Conservation (phyloP, 2,113 vertebrate genomes). For the Picathartes gymnocephalus region DNA sequence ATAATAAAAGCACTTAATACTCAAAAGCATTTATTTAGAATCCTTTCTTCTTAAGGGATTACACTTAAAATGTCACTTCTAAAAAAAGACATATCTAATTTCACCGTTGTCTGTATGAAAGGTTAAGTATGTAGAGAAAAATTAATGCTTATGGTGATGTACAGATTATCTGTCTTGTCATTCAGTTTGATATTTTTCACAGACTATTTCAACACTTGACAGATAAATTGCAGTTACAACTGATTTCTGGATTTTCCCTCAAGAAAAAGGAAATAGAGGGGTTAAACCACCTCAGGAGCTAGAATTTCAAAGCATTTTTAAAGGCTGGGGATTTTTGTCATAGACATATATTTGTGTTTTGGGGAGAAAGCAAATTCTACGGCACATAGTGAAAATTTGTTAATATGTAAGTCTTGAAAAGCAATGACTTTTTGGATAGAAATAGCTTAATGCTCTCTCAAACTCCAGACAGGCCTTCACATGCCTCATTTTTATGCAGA, state of each 20-base stretch:
- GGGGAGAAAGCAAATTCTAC: neutral
- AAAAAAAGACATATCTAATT: conserved; percentile 35
- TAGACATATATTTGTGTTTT: neutral
- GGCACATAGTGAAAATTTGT: neutral
- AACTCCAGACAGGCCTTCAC: neutral
- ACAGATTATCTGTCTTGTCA: conserved; percentile 36
- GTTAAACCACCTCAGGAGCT: neutral
- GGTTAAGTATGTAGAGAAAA: conserved; percentile 24
- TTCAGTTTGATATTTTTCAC: conserved; percentile 22
- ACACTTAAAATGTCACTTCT: conserved; percentile 35
- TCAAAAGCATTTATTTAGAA: conserved; percentile 4
- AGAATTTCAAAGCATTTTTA: neutral
- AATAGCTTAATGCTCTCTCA: neutral
- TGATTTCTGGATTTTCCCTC: neutral
- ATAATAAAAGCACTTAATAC: neutral
- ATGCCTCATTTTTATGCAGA: neutral
- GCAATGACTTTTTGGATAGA: neutral
- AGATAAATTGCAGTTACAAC: conserved; percentile 25
- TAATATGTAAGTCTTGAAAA: neutral
- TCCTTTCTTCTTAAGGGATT: conserved; percentile 2
- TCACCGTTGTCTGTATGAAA: conserved; percentile 35
- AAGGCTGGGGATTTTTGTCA: neutral
- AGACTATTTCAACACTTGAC: conserved; percentile 34
- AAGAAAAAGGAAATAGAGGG: neutral
- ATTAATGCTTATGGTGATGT: conserved; percentile 33